phyloP scores from a whole-genome alignment of 2,888 invertebrate species.

The Drosophila lutescens region DNA sequence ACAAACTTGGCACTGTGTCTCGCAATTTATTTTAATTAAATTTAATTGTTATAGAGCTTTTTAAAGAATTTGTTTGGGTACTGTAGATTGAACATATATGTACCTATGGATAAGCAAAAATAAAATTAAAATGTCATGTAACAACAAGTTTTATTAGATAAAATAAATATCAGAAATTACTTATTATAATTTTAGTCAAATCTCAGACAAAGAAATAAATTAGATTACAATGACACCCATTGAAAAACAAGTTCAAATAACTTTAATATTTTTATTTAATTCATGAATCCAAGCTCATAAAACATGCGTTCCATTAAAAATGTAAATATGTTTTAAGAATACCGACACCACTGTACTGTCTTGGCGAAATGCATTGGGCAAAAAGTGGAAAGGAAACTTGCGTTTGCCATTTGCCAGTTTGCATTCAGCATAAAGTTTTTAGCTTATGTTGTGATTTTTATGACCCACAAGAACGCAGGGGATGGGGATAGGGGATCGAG shows the following conservation, averaged over 20 bases:
- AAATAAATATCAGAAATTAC: no score
- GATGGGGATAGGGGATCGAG: not conserved
- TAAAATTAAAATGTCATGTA: no score
- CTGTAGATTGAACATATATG: no score
- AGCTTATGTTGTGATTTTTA: slow-evolving; percentile 80
- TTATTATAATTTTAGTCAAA: no score
- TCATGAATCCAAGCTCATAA: no score
- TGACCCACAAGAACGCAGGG: slow-evolving; percentile 39
- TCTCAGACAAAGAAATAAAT: no score
- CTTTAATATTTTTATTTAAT: no score
- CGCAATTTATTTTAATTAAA: not conserved
- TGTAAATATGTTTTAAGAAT: not conserved
- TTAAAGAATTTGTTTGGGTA: not conserved
- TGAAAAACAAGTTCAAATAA: no score
- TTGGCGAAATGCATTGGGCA: slow-evolving; percentile 65
- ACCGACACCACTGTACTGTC: slow-evolving; percentile 10
- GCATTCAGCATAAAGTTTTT: slow-evolving; percentile 79
- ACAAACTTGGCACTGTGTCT: slow-evolving; percentile 27
- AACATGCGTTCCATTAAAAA: no score
- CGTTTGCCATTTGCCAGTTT: slow-evolving; percentile 75
- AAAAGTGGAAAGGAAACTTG: slow-evolving; percentile 68
- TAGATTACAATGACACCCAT: no score
- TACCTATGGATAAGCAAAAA: no score
- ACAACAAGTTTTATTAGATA: no score
- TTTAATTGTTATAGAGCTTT: not conserved